Conservation (phyloP, 2,113 vertebrate genomes). For the Lathamus discolor region DNA sequence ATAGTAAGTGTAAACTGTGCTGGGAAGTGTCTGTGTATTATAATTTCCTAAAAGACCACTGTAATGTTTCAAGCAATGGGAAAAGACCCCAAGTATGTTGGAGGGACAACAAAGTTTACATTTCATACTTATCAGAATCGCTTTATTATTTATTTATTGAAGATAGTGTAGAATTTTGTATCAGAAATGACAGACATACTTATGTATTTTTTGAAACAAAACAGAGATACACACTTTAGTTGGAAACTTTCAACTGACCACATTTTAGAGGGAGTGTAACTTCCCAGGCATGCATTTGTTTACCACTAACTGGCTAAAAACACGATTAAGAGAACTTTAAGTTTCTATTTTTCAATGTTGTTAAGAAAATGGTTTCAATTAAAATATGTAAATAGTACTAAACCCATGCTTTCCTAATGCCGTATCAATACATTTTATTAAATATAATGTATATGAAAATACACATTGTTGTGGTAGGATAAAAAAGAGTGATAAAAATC, state of each 20-base stretch:
- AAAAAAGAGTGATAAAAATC: conserved; percentile 44
- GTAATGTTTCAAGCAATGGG: conserved; percentile 60
- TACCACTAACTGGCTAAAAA: conserved; percentile 66
- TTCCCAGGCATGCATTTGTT: conserved; percentile 63
- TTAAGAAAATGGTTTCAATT: conserved; percentile 68
- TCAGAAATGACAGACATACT: conserved; percentile 75
- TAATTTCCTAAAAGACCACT: conserved; percentile 60
- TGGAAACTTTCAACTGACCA: conserved; percentile 67
- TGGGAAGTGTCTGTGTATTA: conserved; percentile 63
- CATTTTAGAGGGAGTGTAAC: conserved; percentile 53
- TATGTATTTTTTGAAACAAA: conserved; percentile 77
- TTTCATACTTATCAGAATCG: conserved; percentile 80
- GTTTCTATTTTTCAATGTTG: conserved; percentile 72
- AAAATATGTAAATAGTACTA: conserved; percentile 63
- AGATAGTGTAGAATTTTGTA: conserved; percentile 79
- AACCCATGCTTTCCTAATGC: conserved; percentile 64
- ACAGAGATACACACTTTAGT: conserved; percentile 69
- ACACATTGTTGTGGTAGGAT: conserved; percentile 59
- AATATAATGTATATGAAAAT: conserved; percentile 69
- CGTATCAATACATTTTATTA: conserved; percentile 64
- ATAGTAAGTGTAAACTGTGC: conserved; percentile 63
- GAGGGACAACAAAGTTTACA: conserved; percentile 80
- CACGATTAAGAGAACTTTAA: conserved; percentile 56
- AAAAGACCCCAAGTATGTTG: conserved; percentile 33
- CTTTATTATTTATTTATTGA: conserved; percentile 84